phyloP scores from a whole-genome alignment of 2,888 invertebrate genomes.

The Sinhomidia bicolor region DNA sequence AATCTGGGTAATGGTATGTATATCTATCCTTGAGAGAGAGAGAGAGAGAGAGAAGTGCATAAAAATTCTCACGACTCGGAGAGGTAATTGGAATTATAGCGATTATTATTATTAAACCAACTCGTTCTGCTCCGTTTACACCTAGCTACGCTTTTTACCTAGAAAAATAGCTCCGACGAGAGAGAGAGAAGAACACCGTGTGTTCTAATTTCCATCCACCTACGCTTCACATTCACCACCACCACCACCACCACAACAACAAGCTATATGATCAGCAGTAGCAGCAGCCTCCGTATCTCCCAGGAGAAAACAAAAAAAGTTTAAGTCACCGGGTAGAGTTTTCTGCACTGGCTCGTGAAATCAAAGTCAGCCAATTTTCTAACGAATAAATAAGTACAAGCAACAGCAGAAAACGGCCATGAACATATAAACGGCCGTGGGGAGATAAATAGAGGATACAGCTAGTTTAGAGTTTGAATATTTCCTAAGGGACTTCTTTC shows the following conservation, averaged over 20 bases:
- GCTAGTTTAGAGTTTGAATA: background rate
- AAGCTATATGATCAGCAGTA: too few relatives aligned
- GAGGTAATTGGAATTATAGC: background rate
- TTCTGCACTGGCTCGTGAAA: constrained; percentile 4
- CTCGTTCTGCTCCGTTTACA: background rate
- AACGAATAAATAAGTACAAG: too few relatives aligned
- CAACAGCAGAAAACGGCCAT: too few relatives aligned
- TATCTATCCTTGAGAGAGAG: too few relatives aligned
- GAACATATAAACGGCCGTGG: too few relatives aligned
- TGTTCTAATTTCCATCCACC: constrained; percentile 1
- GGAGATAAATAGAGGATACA: too few relatives aligned
- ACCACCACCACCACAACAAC: too few relatives aligned
- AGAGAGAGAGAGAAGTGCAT: too few relatives aligned
- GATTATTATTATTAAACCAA: background rate
- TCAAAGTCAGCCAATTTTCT: background rate
- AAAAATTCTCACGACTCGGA: constrained; percentile 12
- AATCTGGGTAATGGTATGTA: too few relatives aligned
- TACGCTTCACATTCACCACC: too few relatives aligned
- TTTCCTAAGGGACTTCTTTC: background rate
- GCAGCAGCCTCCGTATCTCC: background rate
- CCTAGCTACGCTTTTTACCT: too few relatives aligned
- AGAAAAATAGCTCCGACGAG: too few relatives aligned
- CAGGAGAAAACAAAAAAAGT: background rate
- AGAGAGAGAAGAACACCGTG: background rate
- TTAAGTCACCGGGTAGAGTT: background rate